Evolutionary conservation across 2,888 invertebrate genomes (phyloP), one percentile per base, ranked within the genome.

Genomic region (Drosophila bunnanda): DNA sequence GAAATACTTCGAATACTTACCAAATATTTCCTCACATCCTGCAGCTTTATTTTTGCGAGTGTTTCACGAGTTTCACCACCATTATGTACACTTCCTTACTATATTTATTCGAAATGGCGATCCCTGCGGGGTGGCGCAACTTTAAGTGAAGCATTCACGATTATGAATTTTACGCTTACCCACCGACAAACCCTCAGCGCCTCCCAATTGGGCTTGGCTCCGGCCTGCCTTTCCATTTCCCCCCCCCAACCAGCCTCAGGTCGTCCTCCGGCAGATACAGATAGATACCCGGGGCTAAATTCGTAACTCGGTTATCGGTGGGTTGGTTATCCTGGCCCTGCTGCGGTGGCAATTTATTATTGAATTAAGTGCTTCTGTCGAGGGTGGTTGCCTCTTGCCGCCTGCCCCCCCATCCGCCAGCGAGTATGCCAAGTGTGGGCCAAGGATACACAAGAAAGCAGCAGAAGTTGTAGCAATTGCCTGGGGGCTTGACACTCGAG

Each of bases 141-240:
- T 86, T 89, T 78, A 80, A 85, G 86, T 73, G 57, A 79, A 80
- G 85, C 79, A 80, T 82, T 88, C 89, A 76, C 82, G 90, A 89
- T 91, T 90, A 91, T 89, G 86, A 91, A 91, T 91, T 91, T 91
- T 89, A 91, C 91, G 91, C 90, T 91, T 88, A 91, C 91, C 91
- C 90, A 81, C 89, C 69, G 80, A 80, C 89, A 89, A 89, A 88
- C 90, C 91, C 89, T 80, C 89, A 67, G 32, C 28, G 80, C 73
- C 80, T 78, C 85, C 80, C 67, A n/a, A n/a, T n/a, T n/a, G 84
- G 88, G 79, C 75, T 67, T 55, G 34, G 61, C 34, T 58, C 20
- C 32, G 50, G 39, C 46, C 39, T 25, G n/a, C 39, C 20, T 17
- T 46, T 41, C 43, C 46, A 22, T 25, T 44, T 46, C 25, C 38